Evolutionary conservation across 2,888 invertebrate genomes (phyloP), one percentile per base, ranked within the genome.

Genomic region (Aleiodes leptofemur): DNA sequence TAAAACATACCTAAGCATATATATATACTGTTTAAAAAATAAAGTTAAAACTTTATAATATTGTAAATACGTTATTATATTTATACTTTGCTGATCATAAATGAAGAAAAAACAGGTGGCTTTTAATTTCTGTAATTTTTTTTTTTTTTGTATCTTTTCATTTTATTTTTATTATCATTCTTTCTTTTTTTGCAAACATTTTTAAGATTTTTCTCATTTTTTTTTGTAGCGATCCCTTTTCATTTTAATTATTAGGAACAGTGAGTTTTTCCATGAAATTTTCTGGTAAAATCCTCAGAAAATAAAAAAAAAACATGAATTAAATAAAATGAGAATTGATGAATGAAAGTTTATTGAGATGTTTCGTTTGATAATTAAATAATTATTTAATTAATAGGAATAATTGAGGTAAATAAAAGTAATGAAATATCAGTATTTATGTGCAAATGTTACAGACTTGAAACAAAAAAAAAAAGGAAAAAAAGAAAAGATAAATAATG

Each of bases 61-160:
- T 81, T 82, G 81, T 81, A 82, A 81, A 82, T 82, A 79, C 78
- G 78, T 82, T 81, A 81, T 80, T 80, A 80, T 81, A 81, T 82
- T 81, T 82, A 82, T 82, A 82, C 82, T 82, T 80, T 78, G 79
- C 80, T 81, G 78, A 79, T 80, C 79, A 79, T 77, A 78, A 73
- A 76, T 38, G 59, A 74, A 59, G 23, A 74, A 77, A 77, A 71
- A 64, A 56, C 74, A 73, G 70, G 77, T 76, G 53, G 23, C 38
- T 71, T 56, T 71, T 71, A 50, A 59, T 57, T 71, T 51, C 50
- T 23, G n/a, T 31, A 29, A 51, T 8, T 59, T 38, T 31, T 11
- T 68, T 68, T 68, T 51, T 8, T 59, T 59, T 31, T 11, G 51
- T 68, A 51, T 51, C 14, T 50, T 68, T 13, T 68, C 34, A n/a